A percentile compares a stretch with the other conserved stretches of the same genome.
Evolutionary conservation across 1,140 invertebrate species (phyloP).

Genomic region (Orius insidiosus): DNA sequence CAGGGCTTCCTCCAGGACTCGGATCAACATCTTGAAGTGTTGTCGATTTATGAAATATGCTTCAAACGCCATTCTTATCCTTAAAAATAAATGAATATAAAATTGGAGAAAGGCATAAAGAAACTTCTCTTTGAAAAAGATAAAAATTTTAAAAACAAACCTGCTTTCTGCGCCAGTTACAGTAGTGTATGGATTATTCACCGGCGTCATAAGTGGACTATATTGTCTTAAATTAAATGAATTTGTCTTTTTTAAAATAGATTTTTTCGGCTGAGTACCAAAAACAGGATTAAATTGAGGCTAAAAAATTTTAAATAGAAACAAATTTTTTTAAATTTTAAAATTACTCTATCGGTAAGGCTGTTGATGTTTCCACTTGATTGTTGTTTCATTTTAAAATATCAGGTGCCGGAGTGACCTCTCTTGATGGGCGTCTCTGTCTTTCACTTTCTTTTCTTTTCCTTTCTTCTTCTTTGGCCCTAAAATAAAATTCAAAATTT

Average conservation of each 20-base stretch:
- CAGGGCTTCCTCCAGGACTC: constrained; percentile 28
- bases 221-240: constrained; percentile 65
- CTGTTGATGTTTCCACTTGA: constrained; percentile 11
- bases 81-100: too few species aligned
- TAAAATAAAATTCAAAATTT: constrained; percentile 11
- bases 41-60: constrained; percentile 70
- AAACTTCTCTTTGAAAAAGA: too few species aligned
- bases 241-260: constrained; percentile 82
- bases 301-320: constrained; percentile 17
- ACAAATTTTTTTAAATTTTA: not conserved
- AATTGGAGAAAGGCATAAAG: too few species aligned
- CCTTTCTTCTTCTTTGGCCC: constrained; percentile 37
- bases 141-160: too few species aligned
- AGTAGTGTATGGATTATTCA: constrained; percentile 59
- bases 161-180: constrained; percentile 69
- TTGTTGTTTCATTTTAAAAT: constrained; percentile 33
- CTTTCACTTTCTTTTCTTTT: constrained; percentile 23
- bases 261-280: constrained; percentile 57
- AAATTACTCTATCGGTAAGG: not conserved
- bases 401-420: constrained; percentile 49
- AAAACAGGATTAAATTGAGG: constrained; percentile 32
- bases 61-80: constrained; percentile 74
- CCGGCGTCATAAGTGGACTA: constrained; percentile 44
- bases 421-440: constrained; percentile 42
- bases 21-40: constrained; percentile 65